These are phyloP conservation scores for Drosophila kurseongensis DNA, from an alignment of 1,140 invertebrate species.

Conservation along the genomic window DNA sequence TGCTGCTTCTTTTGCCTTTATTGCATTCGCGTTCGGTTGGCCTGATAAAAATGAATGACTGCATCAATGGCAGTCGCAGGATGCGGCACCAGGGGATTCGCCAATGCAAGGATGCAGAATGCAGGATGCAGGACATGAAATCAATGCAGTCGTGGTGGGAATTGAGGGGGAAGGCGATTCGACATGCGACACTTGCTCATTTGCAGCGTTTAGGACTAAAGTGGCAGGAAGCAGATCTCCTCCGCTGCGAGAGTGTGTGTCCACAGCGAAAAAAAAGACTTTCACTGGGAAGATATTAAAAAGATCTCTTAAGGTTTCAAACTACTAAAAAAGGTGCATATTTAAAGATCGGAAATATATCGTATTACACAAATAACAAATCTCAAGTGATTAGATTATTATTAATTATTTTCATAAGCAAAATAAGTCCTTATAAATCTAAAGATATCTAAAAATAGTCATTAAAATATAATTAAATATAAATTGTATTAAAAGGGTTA, in stretches of 20 bases:
- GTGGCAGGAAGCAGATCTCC: conserved; percentile 62
- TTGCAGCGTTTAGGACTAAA: conserved; percentile 73
- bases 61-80: conserved; percentile 60
- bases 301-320: too few relatives aligned
- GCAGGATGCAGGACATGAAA: conserved; percentile 36
- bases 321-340: too few relatives aligned
- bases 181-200: conserved; percentile 73
- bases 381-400: too few relatives aligned
- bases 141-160: conserved; percentile 29
- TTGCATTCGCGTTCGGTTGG: conserved; percentile 65
- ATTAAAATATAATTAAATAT: too few relatives aligned
- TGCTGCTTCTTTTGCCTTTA: conserved; percentile 44
- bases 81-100: conserved; percentile 17
- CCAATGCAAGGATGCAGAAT: neutral
- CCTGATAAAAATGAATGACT: conserved; percentile 76
- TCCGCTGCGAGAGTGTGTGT: conserved; percentile 4
- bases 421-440: too few relatives aligned
- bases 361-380: too few relatives aligned
- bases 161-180: conserved; percentile 11
- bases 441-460: too few relatives aligned
- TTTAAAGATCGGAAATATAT: too few relatives aligned
- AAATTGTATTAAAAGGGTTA: too few relatives aligned
- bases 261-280: neutral
- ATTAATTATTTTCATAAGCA: too few relatives aligned
- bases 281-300: too few relatives aligned